Evolutionary conservation across 1,140 invertebrate species (phyloP).

Genomic region (Rhopalosiphum maidis): DNA sequence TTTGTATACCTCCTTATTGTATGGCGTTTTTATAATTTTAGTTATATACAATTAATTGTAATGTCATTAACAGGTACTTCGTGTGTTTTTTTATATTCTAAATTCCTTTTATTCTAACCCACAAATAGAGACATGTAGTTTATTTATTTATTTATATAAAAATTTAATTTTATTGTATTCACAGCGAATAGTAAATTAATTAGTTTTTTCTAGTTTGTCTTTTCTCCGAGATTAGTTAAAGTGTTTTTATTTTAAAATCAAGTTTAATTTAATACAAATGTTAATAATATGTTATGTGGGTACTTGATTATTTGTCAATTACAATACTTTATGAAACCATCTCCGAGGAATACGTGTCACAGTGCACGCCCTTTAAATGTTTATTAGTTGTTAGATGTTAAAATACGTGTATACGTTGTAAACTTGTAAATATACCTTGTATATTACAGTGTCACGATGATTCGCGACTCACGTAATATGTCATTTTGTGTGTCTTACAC

Average conservation of each 20-base stretch:
- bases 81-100: not conserved
- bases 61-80: not conserved
- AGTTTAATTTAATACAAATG: not conserved
- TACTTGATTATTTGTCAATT: not conserved
- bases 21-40: not conserved
- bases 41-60: not conserved
- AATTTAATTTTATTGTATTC: not conserved
- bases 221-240: not conserved
- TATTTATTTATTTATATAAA: not conserved
- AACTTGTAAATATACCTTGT: not conserved
- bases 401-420: not conserved
- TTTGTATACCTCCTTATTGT: not conserved
- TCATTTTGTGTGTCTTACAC: not conserved
- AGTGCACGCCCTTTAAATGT: not conserved
- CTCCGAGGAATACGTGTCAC: not conserved
- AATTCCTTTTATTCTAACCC: not conserved
- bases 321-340: not conserved
- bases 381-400: not conserved
- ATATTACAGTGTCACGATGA: not conserved
- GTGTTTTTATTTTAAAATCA: not conserved
- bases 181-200: no score
- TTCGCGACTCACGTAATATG: not conserved
- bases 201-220: not conserved
- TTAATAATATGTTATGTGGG: not conserved
- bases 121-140: not conserved